Percentiles rank a stretch among this genome's conserved stretches.
phyloP scores from a whole-genome alignment of 2,888 invertebrate species.

The Prionchulus punctatus region DNA sequence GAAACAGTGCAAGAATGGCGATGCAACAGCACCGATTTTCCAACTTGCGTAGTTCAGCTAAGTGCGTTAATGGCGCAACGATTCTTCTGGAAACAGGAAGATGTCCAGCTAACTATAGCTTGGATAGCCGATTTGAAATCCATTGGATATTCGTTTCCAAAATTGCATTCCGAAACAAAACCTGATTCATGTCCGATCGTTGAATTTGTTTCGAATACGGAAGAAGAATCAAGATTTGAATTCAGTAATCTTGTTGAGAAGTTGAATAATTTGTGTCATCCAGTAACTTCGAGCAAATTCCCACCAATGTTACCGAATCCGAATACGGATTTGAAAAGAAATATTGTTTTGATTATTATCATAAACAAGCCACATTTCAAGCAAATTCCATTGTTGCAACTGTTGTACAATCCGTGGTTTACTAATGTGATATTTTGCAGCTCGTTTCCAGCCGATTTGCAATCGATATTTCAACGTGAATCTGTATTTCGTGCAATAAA shows the following conservation, averaged over 20 bases:
- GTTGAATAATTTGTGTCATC: too few relatives aligned
- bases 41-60: background rate
- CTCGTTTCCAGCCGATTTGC: background rate
- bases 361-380: too few relatives aligned
- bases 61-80: background rate
- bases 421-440: background rate
- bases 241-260: too few relatives aligned
- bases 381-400: background rate
- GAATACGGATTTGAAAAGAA: too few relatives aligned
- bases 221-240: too few relatives aligned
- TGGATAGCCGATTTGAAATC: background rate
- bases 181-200: too few relatives aligned
- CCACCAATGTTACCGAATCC: too few relatives aligned
- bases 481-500: background rate
- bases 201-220: too few relatives aligned
- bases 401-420: background rate
- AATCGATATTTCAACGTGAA: background rate
- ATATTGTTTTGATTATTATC: too few relatives aligned
- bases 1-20: background rate
- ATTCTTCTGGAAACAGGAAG: background rate
- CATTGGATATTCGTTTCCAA: background rate
- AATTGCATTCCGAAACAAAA: too few relatives aligned
- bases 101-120: background rate
- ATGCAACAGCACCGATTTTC: background rate
- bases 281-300: too few relatives aligned